These are phyloP conservation scores for Euzetes globulus DNA, from an alignment of 2,888 invertebrate genomes.

Conservation along the genomic window DNA sequence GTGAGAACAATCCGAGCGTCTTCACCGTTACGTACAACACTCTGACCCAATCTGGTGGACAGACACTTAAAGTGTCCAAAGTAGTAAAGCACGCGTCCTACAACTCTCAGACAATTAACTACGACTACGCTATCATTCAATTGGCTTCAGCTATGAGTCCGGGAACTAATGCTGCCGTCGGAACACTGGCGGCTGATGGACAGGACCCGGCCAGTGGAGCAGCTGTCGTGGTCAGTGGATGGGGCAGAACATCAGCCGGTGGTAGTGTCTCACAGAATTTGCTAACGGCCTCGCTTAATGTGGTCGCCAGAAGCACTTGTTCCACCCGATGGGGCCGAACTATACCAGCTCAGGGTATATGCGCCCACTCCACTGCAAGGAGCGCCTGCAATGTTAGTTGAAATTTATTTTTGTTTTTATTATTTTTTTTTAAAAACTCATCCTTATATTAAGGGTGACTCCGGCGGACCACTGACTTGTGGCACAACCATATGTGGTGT, in stretches of 20 bases:
- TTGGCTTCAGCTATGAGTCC: conserved; percentile 10
- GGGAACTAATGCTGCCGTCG: conserved; percentile 12
- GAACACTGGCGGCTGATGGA: background rate
- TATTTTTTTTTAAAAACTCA: too few relatives aligned
- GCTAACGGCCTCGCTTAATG: background rate
- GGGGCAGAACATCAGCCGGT: background rate
- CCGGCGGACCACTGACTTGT: conserved; percentile 24
- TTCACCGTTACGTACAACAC: conserved; percentile 8
- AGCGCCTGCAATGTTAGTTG: conserved; percentile 16
- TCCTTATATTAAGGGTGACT: too few relatives aligned
- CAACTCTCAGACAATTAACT: conserved; percentile 14
- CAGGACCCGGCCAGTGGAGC: background rate
- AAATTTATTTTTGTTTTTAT: too few relatives aligned
- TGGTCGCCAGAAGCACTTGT: background rate
- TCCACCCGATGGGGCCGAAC: background rate
- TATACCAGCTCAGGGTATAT: background rate
- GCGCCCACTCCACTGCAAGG: conserved; percentile 1
- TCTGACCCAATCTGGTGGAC: background rate
- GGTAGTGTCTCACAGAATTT: background rate
- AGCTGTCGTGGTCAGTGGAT: conserved; percentile 10
- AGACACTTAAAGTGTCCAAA: conserved; percentile 1
- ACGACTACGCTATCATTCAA: conserved; percentile 26
- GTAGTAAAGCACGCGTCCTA: conserved; percentile 8
- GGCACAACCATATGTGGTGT: background rate
- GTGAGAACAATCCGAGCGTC: background rate